Conservation (phyloP, 2,113 vertebrate species). For the Melospiza georgiana region DNA sequence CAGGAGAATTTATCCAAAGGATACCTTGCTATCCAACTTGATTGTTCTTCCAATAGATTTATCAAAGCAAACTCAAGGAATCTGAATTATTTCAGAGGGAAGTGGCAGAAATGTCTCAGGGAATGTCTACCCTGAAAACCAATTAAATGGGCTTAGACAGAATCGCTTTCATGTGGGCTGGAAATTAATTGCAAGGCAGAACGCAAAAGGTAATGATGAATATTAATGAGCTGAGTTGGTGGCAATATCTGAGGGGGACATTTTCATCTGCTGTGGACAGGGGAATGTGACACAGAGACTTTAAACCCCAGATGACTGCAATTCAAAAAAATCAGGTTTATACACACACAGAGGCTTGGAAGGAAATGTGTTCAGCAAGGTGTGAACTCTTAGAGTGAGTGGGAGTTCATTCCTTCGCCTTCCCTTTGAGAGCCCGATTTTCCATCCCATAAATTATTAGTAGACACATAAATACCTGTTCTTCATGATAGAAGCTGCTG, state of each 20-base stretch:
- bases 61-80: neutral
- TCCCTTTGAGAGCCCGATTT: neutral
- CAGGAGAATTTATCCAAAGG: neutral
- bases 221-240: slow-evolving; percentile 12
- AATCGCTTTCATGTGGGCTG: neutral
- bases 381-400: rapidly evolving
- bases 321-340: neutral
- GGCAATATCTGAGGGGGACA: neutral
- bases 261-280: neutral
- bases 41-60: neutral
- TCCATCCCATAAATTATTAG: neutral
- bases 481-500: neutral
- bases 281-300: neutral
- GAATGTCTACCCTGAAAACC: slow-evolving; percentile 13
- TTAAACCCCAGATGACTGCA: neutral
- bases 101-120: neutral
- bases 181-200: slow-evolving; percentile 35
- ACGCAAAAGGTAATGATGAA: slow-evolving; percentile 23
- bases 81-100: neutral
- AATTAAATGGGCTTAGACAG: slow-evolving; percentile 18
- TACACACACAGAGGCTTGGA: neutral
- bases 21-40: neutral
- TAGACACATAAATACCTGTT: neutral
- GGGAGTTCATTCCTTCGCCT: neutral
- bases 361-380: neutral